Conservation (phyloP, 64 coral and sea anemone genomes). For the Pocillopora damicornis region DNA sequence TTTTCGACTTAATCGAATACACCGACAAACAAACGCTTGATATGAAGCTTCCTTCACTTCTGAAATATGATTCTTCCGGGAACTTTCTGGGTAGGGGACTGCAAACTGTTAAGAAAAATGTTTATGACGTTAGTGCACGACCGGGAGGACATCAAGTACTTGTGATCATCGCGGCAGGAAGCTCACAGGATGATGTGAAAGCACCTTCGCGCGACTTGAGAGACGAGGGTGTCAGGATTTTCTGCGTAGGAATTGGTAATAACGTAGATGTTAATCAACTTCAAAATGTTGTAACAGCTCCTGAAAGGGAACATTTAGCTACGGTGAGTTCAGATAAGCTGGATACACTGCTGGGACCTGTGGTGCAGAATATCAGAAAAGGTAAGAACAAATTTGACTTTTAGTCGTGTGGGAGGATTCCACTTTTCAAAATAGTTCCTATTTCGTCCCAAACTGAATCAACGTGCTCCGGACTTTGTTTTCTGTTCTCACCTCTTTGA, state of each 20-base stretch:
- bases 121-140: constrained; percentile 45
- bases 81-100: constrained; percentile 21
- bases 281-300: constrained; percentile 17
- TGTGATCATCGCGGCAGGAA: constrained; percentile 19
- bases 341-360: constrained; percentile 14
- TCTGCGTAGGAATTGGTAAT: constrained; percentile 23
- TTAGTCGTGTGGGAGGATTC: too few relatives aligned
- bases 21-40: neutral
- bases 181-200: constrained; percentile 33
- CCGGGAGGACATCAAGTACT: constrained; percentile 43
- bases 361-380: constrained; percentile 46
- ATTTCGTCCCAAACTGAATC: too few relatives aligned
- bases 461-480: too few relatives aligned
- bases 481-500: too few relatives aligned
- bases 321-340: neutral
- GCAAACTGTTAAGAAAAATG: neutral
- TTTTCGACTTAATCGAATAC: constrained; percentile 31
- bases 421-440: too few relatives aligned
- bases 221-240: constrained; percentile 49
- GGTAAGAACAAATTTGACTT: neutral
- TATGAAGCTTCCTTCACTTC: neutral
- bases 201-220: constrained; percentile 32
- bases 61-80: neutral
- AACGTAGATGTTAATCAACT: constrained; percentile 22
- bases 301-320: constrained; percentile 19